These are phyloP conservation scores for Baccha elongata DNA, from an alignment of 2,888 invertebrate genomes.

Conservation along the genomic window DNA sequence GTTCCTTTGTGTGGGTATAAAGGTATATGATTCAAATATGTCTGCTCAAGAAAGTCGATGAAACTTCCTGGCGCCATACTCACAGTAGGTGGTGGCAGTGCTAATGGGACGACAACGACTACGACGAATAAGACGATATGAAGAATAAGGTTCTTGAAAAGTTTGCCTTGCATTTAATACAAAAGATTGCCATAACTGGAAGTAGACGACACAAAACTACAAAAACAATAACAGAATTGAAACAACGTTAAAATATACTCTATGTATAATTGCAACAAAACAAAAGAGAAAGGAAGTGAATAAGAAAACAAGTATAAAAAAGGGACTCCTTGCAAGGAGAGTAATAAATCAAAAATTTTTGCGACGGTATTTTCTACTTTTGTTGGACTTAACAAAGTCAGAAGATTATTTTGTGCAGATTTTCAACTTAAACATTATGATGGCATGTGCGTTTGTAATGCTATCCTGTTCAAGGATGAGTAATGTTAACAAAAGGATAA, in stretches of 20 bases:
- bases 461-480: slow-evolving; percentile 53
- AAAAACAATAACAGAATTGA: slow-evolving; percentile 18
- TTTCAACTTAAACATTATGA: slow-evolving; percentile 18
- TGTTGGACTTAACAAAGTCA: slow-evolving; percentile 56
- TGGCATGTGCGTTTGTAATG: slow-evolving; percentile 40
- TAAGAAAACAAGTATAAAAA: slow-evolving; percentile 11
- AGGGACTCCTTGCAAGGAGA: slow-evolving; percentile 54
- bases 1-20: not conserved
- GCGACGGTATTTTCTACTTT: slow-evolving; percentile 61
- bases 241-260: slow-evolving; percentile 31
- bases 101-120: too few relatives aligned
- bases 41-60: slow-evolving; percentile 68
- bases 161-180: slow-evolving; percentile 32
- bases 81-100: slow-evolving; percentile 64
- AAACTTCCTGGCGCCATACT: slow-evolving; percentile 72
- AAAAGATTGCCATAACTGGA: slow-evolving; percentile 16
- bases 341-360: slow-evolving; percentile 71
- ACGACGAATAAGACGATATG: slow-evolving; percentile 38
- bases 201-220: slow-evolving; percentile 44
- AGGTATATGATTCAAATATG: slow-evolving; percentile 48
- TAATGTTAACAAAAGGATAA: slow-evolving; percentile 62
- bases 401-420: slow-evolving; percentile 54
- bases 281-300: slow-evolving; percentile 19
- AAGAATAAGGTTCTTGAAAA: slow-evolving; percentile 48
- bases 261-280: slow-evolving; percentile 32